phyloP scores from a whole-genome alignment of 2,113 vertebrate species.

The Donacobius atricapilla region DNA sequence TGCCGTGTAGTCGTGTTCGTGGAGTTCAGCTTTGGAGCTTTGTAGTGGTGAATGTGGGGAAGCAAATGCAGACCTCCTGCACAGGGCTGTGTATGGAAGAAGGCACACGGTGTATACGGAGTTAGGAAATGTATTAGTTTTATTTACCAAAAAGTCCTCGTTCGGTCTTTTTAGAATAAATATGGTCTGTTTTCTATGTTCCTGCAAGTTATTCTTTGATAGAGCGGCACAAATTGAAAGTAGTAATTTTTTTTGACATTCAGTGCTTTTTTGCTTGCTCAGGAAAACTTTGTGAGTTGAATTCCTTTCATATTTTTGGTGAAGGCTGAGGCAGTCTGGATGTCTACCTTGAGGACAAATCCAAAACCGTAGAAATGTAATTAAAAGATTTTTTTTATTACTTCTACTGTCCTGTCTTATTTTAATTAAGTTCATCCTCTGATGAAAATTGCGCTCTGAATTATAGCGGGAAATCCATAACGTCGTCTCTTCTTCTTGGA shows the following conservation, averaged over 20 bases:
- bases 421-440: slow-evolving; percentile 57
- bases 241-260: background rate
- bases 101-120: background rate
- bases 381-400: slow-evolving; percentile 42
- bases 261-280: background rate
- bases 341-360: slow-evolving; percentile 49
- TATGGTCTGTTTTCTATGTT: background rate
- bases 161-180: background rate
- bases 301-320: slow-evolving; percentile 33
- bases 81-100: background rate
- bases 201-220: background rate
- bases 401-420: slow-evolving; percentile 49
- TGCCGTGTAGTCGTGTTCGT: background rate
- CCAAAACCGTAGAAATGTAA: slow-evolving; percentile 29
- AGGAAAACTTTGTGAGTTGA: background rate
- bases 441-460: slow-evolving; percentile 48
- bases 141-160: background rate
- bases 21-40: slow-evolving; percentile 15
- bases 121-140: background rate
- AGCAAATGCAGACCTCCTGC: background rate
- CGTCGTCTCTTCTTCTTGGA: background rate
- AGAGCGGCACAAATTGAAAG: background rate
- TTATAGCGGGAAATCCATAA: slow-evolving; percentile 26
- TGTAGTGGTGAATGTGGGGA: background rate
- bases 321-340: background rate